Percentiles rank a stretch among this genome's conserved stretches.
Conservation (phyloP, 2,888 invertebrate species). For the Monochamus alternatus region DNA sequence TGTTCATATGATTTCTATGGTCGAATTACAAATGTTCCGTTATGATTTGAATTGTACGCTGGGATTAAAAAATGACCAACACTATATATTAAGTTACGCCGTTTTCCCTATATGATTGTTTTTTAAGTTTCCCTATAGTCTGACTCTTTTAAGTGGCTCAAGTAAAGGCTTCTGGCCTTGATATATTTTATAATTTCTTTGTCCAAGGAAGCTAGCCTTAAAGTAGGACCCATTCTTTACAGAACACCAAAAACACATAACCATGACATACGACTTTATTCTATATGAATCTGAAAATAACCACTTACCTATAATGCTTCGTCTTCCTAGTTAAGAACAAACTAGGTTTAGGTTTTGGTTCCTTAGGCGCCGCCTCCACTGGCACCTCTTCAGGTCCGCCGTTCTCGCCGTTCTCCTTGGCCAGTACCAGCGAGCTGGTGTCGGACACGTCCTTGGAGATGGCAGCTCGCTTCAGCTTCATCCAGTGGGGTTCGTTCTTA, state of each 20-base stretch:
- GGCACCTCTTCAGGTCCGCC: constrained; percentile 8
- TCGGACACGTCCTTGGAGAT: constrained; percentile 72
- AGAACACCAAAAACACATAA: not conserved
- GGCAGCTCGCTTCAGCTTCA: constrained; percentile 83
- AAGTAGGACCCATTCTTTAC: no score
- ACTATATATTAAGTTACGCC: no score
- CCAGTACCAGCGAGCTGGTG: constrained; percentile 30
- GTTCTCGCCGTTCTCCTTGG: constrained; percentile 45
- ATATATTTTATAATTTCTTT: no score
- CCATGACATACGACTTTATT: not conserved
- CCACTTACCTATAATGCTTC: constrained; percentile 77
- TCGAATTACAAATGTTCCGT: no score
- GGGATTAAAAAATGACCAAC: no score
- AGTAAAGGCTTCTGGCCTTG: no score
- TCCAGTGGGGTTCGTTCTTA: constrained; percentile 77
- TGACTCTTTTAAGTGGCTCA: no score
- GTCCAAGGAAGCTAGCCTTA: no score
- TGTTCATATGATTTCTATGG: no score
- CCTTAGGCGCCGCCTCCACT: constrained; percentile 22
- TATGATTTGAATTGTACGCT: no score
- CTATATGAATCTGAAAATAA: not conserved
- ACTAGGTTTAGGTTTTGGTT: constrained; percentile 61
- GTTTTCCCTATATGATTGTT: no score
- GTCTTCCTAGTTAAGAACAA: constrained; percentile 66
- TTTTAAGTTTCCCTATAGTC: no score